phyloP scores from a whole-genome alignment of 2,888 invertebrate genomes.

The Melolontha melolontha region DNA sequence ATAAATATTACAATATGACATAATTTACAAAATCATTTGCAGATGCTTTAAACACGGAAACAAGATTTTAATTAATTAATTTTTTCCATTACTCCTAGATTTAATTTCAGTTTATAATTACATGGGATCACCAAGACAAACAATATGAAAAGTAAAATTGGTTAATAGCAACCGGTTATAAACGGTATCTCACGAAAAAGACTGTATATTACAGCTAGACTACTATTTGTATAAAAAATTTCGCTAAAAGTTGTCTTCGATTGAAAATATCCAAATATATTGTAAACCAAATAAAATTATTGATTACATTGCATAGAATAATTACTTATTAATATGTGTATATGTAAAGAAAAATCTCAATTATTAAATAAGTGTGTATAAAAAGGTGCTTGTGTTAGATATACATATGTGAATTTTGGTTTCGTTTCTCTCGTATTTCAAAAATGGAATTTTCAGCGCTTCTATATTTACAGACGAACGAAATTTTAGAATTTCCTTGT shows the following conservation, averaged over 20 bases:
- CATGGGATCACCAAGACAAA: too few relatives aligned
- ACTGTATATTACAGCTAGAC: too few relatives aligned
- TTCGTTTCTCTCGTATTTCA: constrained; percentile 22
- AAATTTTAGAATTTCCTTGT: constrained; percentile 24
- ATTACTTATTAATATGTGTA: constrained; percentile 50
- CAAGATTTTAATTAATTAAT: too few relatives aligned
- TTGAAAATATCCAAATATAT: constrained; percentile 54
- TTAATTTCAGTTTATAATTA: too few relatives aligned
- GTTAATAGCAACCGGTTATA: too few relatives aligned
- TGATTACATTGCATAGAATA: constrained; percentile 50
- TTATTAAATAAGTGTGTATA: constrained; percentile 46
- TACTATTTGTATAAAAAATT: background rate
- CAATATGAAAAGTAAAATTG: too few relatives aligned
- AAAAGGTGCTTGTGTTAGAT: constrained; percentile 58
- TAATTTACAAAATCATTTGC: too few relatives aligned
- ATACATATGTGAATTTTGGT: constrained; percentile 11
- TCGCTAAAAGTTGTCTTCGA: constrained; percentile 4
- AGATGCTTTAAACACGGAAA: too few relatives aligned
- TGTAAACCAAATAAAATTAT: constrained; percentile 59
- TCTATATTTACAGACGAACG: background rate
- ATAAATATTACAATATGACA: too few relatives aligned
- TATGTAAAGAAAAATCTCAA: constrained; percentile 48
- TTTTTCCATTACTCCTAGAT: too few relatives aligned
- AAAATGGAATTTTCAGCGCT: background rate
- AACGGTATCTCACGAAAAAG: too few relatives aligned